Percentiles rank a stretch among this genome's conserved stretches.
Conservation (phyloP, 2,888 invertebrate species). For the Netelia melanura region DNA sequence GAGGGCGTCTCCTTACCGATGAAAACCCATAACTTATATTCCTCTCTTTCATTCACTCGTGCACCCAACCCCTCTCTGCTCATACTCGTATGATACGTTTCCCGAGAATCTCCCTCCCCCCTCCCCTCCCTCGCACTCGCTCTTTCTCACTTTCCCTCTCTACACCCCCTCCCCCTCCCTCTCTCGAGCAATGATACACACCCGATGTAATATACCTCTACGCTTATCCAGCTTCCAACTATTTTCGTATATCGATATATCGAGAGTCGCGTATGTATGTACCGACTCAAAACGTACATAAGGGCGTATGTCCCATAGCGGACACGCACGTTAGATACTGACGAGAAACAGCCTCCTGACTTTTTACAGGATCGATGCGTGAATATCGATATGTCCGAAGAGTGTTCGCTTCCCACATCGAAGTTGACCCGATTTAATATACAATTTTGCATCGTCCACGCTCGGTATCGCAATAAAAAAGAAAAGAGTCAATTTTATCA, state of each 20-base stretch:
- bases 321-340: neutral
- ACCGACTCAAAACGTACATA: neutral
- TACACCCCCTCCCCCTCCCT: no score
- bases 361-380: no score
- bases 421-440: conserved; percentile 15
- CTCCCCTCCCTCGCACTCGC: no score
- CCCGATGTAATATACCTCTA: neutral
- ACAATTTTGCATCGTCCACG: neutral
- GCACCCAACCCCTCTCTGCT: conserved; percentile 4
- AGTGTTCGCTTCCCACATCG: neutral
- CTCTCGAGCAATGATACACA: neutral
- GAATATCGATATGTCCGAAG: no score
- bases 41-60: conserved; percentile 33
- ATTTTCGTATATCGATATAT: neutral
- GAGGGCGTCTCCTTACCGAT: conserved; percentile 9
- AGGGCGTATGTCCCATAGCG: neutral
- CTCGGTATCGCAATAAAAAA: neutral
- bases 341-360: no score
- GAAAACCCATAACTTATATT: conserved; percentile 14
- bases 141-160: no score
- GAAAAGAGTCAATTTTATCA: conserved; percentile 33
- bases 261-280: neutral
- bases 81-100: neutral
- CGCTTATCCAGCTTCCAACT: neutral
- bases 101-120: neutral